Evolutionary conservation across 2,797 vertebrate species (phyloP).

Genomic region (Mus spretus): DNA sequence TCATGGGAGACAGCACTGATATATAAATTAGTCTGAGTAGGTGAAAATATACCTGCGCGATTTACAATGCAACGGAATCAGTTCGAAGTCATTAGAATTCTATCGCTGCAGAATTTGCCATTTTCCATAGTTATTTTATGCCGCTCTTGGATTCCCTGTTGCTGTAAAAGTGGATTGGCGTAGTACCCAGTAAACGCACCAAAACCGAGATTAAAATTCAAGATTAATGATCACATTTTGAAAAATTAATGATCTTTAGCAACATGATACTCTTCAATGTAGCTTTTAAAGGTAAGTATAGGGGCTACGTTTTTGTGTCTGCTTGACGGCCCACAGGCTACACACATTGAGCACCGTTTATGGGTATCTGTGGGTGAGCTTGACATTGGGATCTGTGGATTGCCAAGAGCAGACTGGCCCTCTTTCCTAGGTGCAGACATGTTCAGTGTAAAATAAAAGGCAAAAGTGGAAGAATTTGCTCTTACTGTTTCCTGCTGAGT

Average conservation of each 20-base stretch:
- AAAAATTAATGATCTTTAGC: background rate
- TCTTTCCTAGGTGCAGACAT: background rate
- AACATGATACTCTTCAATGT: background rate
- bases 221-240: constrained; percentile 13
- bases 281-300: background rate
- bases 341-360: background rate
- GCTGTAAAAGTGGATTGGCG: background rate
- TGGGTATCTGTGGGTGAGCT: background rate
- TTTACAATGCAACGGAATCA: background rate
- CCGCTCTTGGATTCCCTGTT: background rate
- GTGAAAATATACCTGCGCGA: constrained; percentile 11
- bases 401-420: background rate
- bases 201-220: constrained; percentile 4
- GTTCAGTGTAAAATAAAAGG: background rate
- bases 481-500: background rate
- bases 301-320: background rate
- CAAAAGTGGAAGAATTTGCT: background rate
- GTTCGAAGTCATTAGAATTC: constrained; percentile 44
- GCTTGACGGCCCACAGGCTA: background rate
- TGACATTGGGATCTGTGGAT: background rate
- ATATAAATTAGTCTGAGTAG: background rate
- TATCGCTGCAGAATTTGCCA: constrained; percentile 9
- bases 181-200: background rate
- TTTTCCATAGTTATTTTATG: constrained; percentile 6
- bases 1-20: background rate